Evolutionary conservation across 2,888 invertebrate species (phyloP), one percentile per base, ranked within the genome.

Genomic region (Celastrina argiolus): DNA sequence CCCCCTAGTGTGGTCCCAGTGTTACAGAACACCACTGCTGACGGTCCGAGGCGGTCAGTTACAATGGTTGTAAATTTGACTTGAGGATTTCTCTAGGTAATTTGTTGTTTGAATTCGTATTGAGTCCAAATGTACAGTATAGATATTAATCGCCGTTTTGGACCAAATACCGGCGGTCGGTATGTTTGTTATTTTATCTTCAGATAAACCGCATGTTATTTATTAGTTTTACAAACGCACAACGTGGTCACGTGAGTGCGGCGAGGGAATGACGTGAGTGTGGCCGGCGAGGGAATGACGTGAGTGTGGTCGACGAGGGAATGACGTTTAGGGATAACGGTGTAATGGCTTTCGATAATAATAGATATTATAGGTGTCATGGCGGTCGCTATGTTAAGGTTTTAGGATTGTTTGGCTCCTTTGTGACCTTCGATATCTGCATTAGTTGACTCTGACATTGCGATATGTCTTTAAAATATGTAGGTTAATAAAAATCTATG

Each of bases 151-250:
- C 77, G 81, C 80, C 77, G 81, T 82, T 85, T 85, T 83, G 90
- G 89, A 89, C 90, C 90, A 90, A 89, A 81, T 83, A 82, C 81
- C 78, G 83, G 84, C 83, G 83, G 83, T 85, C 82, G 85, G 82
- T 81, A 77, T 75, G 74, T 76, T 31, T 34, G 39, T 61, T 61
- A 61, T 16, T 39, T 71, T 73, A 67, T 73, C 74, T 70, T 73
- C 69, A 70, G 61, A 39, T 66, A 66, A 34, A 65, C 12, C 22
- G 36, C 31, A 61, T 39, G 66, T 66, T 67, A 66, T 68, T 65
- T 68, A 64, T 51, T 51, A 22, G 8, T 18, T 31, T 45, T 18
- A 51, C 22, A 51, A 12, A 26, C 51, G 51, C 51, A 51, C 51
- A 51, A 51, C 22, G 22, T 14, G 51, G 14, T 22, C n/a, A n/a